These are phyloP conservation scores for Rhopalosiphum maidis DNA, from an alignment of 1,140 invertebrate species.

Conservation along the genomic window DNA sequence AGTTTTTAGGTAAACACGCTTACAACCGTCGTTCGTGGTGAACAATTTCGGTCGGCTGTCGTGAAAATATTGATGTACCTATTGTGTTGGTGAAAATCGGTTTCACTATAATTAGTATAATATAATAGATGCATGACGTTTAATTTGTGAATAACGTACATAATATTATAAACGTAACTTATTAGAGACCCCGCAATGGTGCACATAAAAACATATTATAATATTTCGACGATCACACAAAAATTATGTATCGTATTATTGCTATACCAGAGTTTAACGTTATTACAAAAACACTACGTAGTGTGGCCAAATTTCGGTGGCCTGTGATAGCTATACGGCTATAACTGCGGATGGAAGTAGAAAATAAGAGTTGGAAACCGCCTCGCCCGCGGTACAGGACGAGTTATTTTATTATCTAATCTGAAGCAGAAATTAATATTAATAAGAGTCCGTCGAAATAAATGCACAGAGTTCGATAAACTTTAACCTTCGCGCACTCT, in stretches of 20 bases:
- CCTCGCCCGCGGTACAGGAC: background rate
- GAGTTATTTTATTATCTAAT: conserved; percentile 18
- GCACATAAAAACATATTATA: too few relatives aligned
- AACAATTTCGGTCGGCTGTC: background rate
- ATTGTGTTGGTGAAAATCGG: background rate
- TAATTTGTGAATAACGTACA: background rate
- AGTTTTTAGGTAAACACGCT: background rate
- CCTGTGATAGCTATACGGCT: background rate
- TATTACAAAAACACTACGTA: background rate
- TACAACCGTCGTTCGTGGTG: background rate
- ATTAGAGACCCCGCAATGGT: too few relatives aligned
- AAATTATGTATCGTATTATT: background rate
- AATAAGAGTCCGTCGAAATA: conserved; percentile 16
- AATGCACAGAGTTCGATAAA: background rate
- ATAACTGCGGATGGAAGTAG: background rate
- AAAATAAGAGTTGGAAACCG: background rate
- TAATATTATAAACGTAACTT: too few relatives aligned
- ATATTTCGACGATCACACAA: too few relatives aligned
- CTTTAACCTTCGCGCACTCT: conserved; percentile 3
- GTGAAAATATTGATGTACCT: background rate
- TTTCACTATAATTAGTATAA: background rate
- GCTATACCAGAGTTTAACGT: background rate
- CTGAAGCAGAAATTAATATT: background rate
- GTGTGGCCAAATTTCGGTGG: background rate
- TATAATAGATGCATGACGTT: background rate